Conservation (phyloP, 2,113 vertebrate genomes). For the Furnarius figulus region DNA sequence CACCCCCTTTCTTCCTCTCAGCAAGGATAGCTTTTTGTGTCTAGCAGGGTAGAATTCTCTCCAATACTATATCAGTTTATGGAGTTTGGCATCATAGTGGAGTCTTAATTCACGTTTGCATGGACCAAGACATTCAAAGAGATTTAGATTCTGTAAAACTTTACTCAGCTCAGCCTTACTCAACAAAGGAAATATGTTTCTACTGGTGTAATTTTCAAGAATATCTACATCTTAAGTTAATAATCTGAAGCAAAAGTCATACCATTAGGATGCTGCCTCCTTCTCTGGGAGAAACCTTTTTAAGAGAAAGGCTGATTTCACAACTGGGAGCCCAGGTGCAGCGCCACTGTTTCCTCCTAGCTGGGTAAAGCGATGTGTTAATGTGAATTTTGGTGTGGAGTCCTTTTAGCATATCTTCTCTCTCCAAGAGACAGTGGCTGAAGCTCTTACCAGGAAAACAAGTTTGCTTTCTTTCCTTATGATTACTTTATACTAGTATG, state of each 20-base stretch:
- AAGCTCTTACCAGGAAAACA: neutral
- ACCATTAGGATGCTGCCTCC: neutral
- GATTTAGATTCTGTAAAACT: neutral
- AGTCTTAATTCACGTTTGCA: neutral
- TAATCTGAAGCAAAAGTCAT: neutral
- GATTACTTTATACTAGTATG: neutral
- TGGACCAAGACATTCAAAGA: neutral
- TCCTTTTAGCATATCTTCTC: neutral
- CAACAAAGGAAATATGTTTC: neutral
- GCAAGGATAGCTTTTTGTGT: neutral
- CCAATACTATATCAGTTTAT: neutral
- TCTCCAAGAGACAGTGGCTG: neutral
- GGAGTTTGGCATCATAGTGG: neutral
- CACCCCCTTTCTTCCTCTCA: neutral
- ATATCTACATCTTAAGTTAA: neutral
- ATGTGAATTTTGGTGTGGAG: neutral
- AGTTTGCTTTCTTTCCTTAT: neutral
- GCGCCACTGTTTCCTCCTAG: neutral
- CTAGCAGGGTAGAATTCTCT: neutral
- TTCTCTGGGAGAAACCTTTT: neutral
- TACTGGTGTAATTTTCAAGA: neutral
- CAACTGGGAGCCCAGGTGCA: neutral
- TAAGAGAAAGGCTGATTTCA: neutral
- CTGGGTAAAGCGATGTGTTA: neutral
- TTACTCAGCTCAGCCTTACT: neutral